phyloP scores from a whole-genome alignment of 92 coral and sea anemone genomes.

The Blastomussa wellsi region DNA sequence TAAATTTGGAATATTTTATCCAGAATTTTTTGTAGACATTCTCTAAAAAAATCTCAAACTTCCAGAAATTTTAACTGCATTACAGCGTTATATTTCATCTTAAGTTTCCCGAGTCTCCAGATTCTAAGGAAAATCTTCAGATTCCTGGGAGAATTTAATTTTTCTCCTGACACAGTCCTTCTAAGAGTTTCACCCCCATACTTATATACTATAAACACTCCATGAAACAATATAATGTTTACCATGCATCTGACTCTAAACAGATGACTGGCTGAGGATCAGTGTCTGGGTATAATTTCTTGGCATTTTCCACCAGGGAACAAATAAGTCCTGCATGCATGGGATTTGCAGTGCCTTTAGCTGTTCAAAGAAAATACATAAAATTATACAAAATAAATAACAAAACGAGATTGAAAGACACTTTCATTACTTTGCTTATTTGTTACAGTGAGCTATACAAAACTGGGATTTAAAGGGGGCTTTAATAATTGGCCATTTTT shows the following conservation, averaged over 20 bases:
- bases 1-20: too few species aligned
- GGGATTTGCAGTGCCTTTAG: conserved; percentile 82
- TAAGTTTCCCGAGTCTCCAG: too few species aligned
- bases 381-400: not conserved
- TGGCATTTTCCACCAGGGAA: conserved; percentile 82
- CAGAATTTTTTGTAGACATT: too few species aligned
- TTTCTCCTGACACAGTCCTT: too few species aligned
- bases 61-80: too few species aligned
- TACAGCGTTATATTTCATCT: too few species aligned
- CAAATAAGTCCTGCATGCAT: conserved; percentile 79
- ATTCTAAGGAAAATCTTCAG: too few species aligned
- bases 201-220: not conserved
- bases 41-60: too few species aligned
- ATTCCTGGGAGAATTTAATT: not conserved
- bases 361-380: conserved; percentile 30
- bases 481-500: too few species aligned
- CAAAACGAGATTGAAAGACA: not conserved
- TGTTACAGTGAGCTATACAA: too few species aligned
- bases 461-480: too few species aligned
- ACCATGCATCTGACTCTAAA: conserved; percentile 98
- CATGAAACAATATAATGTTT: not conserved
- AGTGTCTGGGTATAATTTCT: conserved; percentile 78
- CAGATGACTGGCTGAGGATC: conserved; percentile 84
- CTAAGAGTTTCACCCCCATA: not conserved
- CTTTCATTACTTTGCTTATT: not conserved